These are phyloP conservation scores for Chelonoidis abingdonii DNA, from an alignment of 2,113 vertebrate species.

Conservation along the genomic window DNA sequence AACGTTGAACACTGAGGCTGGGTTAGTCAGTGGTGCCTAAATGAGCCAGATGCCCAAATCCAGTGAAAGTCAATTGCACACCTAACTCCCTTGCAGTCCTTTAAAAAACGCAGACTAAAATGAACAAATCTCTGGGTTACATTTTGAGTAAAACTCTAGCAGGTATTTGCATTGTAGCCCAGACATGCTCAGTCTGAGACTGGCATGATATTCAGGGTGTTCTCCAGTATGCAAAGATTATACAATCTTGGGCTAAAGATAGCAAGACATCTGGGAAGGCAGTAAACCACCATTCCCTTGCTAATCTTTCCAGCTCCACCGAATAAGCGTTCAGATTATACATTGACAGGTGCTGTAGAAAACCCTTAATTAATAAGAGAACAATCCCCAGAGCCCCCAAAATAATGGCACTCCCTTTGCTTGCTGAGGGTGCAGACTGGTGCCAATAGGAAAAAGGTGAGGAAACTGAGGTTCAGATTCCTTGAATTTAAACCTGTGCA, in stretches of 20 bases:
- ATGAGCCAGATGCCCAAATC: not conserved
- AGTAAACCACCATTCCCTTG: not conserved
- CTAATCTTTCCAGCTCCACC: not conserved
- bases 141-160: not conserved
- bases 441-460: not conserved
- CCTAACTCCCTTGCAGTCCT: not conserved
- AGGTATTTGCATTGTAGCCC: not conserved
- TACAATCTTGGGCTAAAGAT: not conserved
- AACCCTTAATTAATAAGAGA: not conserved
- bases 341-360: not conserved
- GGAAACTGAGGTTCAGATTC: not conserved
- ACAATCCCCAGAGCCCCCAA: not conserved
- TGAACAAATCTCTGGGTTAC: not conserved
- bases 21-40: not conserved
- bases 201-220: not conserved
- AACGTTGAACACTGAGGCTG: not conserved
- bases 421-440: not conserved
- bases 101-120: not conserved
- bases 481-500: not conserved
- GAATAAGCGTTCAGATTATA: accelerated
- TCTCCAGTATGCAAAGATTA: not conserved
- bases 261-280: not conserved
- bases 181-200: not conserved
- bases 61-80: not conserved
- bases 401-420: not conserved